Base-by-base conservation (phyloP, 2,113 vertebrate genomes). In the Tragelaphus buxtoni region DNA sequence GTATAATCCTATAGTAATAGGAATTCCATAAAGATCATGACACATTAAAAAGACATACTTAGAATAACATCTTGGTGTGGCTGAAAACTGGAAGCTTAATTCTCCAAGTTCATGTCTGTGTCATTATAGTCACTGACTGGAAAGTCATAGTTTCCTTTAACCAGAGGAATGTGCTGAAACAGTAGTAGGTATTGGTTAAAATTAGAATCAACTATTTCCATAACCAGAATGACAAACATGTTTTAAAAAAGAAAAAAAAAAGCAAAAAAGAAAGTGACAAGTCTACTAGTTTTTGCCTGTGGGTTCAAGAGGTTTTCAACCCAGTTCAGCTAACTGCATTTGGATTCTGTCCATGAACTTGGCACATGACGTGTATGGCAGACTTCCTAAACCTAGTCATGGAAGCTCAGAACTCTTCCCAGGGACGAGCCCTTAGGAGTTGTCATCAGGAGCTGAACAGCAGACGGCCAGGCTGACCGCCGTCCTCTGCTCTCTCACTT, bases 101-200 rank as follows among this genome's bases (percentile, higher is more conserved):
- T 90, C 39, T 90, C 58, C 61, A 85, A 86, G 90, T 97, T 97
- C 95, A 92, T 12, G 77, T 97, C 96, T 90, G 88, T 96, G 92
- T 95, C 90, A 93, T 30, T 90, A 63, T 26, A 30, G 65, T 90
- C 79, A 30, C 87, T 95, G 77, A 65, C 89, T 93, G 95, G 95
- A 96, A 97, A 97, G 79, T 95, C 92, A 86, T 87, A n/a, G 12
- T 97, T 96, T 91, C 80, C 88, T 95, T 82, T 96, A 90, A 85
- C 95, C 90, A 90, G 69, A 95, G 81, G 92, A 97, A 97, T 97
- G 92, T 96, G 90, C 94, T 96, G 97, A 97, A 96, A 97, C 35
- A 93, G 97, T 96, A 91, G 94, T 95, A 97, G 94, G 95, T 98
- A 92, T 96, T 90, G 88, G 96, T 90, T 97, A 98, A 96, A 97